Evolutionary conservation across 2,113 vertebrate species (phyloP), one percentile per base, ranked within the genome.

Genomic region (Myrmecobius fasciatus): DNA sequence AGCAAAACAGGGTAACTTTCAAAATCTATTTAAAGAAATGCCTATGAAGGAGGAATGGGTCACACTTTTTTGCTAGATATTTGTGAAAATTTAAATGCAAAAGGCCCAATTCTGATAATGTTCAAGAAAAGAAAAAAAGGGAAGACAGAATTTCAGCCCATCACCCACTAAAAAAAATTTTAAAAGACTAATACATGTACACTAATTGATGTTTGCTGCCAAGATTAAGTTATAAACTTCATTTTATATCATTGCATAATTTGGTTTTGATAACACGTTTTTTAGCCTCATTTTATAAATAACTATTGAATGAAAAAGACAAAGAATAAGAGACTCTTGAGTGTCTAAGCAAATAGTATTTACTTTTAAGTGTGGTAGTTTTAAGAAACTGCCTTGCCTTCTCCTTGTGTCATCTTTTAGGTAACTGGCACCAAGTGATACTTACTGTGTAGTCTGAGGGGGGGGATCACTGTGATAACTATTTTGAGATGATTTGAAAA

Each of bases 401-500:
- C 88, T 92, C 67, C 96, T 22, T 56, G 3, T 14, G 3, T 91
- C 20, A 43, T 95, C 88, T 36, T 91, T 91, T 96, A 97, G 95
- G 96, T 95, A 56, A 89, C 96, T 92, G 91, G 95, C 97, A 96
- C 60, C 92, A 96, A 95, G 94, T 96, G 91, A 95, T 11, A 94
- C 93, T 96, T 94, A 90, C n/a, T 4, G n/a, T 94, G 95, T 97
- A 95, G 95, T 96, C 97, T 95, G 96, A 93, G 0, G 92, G 94
- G 93, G 48, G 31, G 12, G 25, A 83, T 83, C 96, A 95, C 92
- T 43, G n/a, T 91, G 95, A 95, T 96, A 95, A 95, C 93, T 96
- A 52, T 95, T 97, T 97, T 94, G 92, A 92, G 93, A 90, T 95
- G 91, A 92, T 95, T 97, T 98, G 97, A 97, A 96, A 94, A 91